phyloP scores from a whole-genome alignment of 1,140 invertebrate genomes.

The Papilio glaucus region DNA sequence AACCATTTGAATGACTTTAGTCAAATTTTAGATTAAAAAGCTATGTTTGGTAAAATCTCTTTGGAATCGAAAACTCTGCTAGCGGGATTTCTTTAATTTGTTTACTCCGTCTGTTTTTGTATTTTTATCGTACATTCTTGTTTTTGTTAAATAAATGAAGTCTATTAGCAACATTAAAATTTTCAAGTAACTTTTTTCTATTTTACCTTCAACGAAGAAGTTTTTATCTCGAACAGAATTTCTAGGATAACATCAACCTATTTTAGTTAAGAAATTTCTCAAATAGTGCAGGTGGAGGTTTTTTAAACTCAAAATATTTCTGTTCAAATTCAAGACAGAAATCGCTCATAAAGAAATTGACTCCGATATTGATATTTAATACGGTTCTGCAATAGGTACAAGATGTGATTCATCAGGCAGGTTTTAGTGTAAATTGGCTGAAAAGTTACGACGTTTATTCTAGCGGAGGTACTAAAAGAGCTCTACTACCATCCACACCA shows the following conservation, averaged over 20 bases:
- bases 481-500: no score
- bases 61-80: no score
- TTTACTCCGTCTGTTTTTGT: no score
- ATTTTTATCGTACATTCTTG: background rate
- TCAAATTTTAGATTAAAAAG: no score
- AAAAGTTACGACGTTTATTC: no score
- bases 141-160: background rate
- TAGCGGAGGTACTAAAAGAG: no score
- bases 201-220: background rate
- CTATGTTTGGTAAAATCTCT: no score
- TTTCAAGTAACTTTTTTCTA: background rate
- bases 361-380: background rate
- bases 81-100: no score
- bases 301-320: background rate
- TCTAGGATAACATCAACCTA: background rate
- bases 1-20: no score
- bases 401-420: no score
- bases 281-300: background rate
- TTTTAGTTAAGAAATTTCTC: background rate
- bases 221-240: conserved; percentile 7
- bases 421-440: no score
- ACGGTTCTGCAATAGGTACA: no score
- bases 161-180: background rate
- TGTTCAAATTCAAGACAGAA: background rate
- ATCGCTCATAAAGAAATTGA: background rate